phyloP scores from a whole-genome alignment of 2,113 vertebrate species.

The Oxygymnocypris stewartii region DNA sequence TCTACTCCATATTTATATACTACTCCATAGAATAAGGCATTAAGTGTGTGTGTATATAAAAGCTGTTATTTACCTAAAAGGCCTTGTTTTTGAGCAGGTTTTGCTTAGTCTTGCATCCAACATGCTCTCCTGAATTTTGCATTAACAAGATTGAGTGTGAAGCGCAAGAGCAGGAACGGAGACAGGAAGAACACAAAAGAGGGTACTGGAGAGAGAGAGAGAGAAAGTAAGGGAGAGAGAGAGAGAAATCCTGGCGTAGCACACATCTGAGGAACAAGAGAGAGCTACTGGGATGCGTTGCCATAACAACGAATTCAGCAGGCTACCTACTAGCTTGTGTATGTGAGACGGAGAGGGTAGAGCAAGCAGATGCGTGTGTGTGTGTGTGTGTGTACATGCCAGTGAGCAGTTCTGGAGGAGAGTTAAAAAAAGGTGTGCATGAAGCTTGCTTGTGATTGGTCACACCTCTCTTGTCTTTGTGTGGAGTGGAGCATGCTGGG shows the following conservation, averaged over 20 bases:
- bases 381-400: conserved; percentile 63
- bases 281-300: conserved; percentile 80
- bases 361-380: conserved; percentile 12
- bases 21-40: not conserved
- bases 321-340: conserved; percentile 71
- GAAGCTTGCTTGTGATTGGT: conserved; percentile 80
- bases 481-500: conserved; percentile 79
- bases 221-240: conserved; percentile 8
- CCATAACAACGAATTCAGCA: conserved; percentile 80
- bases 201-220: conserved; percentile 20
- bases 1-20: not conserved
- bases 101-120: conserved; percentile 39
- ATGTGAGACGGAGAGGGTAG: conserved; percentile 56
- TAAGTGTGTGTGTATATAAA: not conserved
- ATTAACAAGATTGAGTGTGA: conserved; percentile 73
- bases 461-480: conserved; percentile 84
- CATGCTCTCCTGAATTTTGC: conserved; percentile 70
- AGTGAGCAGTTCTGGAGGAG: conserved; percentile 76
- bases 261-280: conserved; percentile 63
- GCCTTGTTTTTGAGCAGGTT: conserved; percentile 25
- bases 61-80: conserved; percentile 17
- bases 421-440: conserved; percentile 74
- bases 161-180: conserved; percentile 44
- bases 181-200: conserved; percentile 25
- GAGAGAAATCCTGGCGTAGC: conserved; percentile 66